Conservation (phyloP, 2,888 invertebrate genomes). For the Cephus rjabovi region DNA sequence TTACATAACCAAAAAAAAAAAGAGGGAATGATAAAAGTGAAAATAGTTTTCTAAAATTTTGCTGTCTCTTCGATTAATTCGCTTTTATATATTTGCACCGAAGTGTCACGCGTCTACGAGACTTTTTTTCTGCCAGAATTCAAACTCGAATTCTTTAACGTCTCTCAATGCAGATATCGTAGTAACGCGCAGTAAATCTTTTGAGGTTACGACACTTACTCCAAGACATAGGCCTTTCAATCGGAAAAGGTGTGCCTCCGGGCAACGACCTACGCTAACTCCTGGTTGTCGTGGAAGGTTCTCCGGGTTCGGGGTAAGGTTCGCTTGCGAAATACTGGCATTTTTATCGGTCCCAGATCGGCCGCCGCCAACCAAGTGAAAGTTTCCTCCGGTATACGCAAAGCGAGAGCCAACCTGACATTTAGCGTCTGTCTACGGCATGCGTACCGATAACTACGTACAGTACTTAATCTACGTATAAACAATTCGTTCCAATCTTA, state of each 20-base stretch:
- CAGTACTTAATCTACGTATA: not conserved
- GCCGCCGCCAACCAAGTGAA: constrained; percentile 30
- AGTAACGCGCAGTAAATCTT: not conserved
- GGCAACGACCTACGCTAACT: constrained; percentile 38
- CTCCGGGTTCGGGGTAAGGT: constrained; percentile 10
- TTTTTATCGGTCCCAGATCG: constrained; percentile 24
- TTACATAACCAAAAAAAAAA: not conserved
- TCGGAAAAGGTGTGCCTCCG: constrained; percentile 17
- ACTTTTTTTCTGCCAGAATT: not conserved
- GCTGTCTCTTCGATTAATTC: not conserved
- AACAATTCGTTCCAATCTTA: not conserved
- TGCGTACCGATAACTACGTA: not conserved
- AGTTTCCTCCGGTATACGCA: constrained; percentile 17
- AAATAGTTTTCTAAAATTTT: not conserved
- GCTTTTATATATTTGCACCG: not conserved
- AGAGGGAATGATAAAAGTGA: not conserved
- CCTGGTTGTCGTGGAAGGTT: constrained; percentile 18
- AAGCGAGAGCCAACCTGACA: constrained; percentile 13
- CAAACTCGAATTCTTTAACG: not conserved
- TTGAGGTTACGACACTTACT: not conserved
- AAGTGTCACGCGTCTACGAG: too few species aligned
- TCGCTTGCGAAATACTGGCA: constrained; percentile 30
- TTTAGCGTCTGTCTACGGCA: constrained; percentile 7
- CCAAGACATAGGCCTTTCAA: not conserved
- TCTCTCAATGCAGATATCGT: not conserved